Base-by-base conservation (phyloP, 1,140 invertebrate genomes). In the Ditylenchus dipsaci region DNA sequence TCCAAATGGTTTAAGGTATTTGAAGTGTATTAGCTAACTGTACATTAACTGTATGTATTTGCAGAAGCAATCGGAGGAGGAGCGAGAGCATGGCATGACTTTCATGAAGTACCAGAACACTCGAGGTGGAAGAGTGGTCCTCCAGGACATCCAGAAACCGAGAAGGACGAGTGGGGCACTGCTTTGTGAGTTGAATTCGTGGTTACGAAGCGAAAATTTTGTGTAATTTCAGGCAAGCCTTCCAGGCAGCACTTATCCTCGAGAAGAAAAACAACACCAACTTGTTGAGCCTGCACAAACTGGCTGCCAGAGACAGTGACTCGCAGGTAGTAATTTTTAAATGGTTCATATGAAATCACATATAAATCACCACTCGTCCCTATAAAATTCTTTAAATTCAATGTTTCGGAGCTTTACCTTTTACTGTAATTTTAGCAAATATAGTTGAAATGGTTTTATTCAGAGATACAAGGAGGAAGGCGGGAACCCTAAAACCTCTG, bases 101-200 rank as follows among this genome's bases (percentile, higher is more conserved):
- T 82, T 89, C 17, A 89, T 92, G 86, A 87, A 87, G 58, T 92
- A 91, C 80, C 87, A 90, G 84, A 92, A 91, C 82, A 88, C 89
- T 77, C 85, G 91, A 38, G 91, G 91, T 9, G 91, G 91, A 0
- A 83, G 85, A 13, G 86, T 91, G 69, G 84, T 87, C 23, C 78
- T 87, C 17, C 83, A 86, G 57, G 59, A 75, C 43, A 47, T 73
- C 42, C 61, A 76, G 42, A 82, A 77, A 57, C 90, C 1, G 83
- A 85, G 13, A 82, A 85, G 58, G 84, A 86, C 63, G 86, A 88
- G 47, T 91, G 90, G 88, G 84, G 84, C 0, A 86, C 85, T 43
- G 87, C 87, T 0, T 82, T 88, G 74, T 38, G 33, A 38, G 33
- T 38, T 38, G 33, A 38, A 5, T 38, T 38, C 11, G n/a, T n/a